Conservation (phyloP, 2,113 vertebrate genomes). For the Leucopsar rothschildi region DNA sequence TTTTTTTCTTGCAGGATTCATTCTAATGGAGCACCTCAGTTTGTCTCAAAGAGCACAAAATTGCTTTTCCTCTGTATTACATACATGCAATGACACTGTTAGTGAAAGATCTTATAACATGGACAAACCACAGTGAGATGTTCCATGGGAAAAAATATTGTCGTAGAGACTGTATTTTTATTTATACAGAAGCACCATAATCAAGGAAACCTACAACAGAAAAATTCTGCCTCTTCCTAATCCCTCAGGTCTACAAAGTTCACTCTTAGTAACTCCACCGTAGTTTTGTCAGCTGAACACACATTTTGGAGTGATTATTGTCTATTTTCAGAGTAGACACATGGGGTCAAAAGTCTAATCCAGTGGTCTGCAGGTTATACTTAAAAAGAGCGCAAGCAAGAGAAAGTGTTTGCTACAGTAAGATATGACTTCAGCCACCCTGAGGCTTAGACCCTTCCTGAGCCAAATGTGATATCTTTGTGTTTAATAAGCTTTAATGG, state of each 20-base stretch:
- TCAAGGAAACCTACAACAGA: not conserved
- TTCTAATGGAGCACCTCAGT: not conserved
- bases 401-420: not conserved
- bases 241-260: not conserved
- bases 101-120: not conserved
- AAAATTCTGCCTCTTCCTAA: not conserved
- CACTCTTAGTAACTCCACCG: not conserved
- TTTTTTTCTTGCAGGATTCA: fast-evolving
- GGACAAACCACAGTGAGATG: not conserved
- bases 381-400: not conserved
- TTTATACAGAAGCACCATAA: not conserved
- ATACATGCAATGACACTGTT: not conserved
- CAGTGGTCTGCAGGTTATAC: not conserved
- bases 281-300: not conserved
- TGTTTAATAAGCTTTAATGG: not conserved
- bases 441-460: not conserved
- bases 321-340: not conserved
- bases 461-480: not conserved
- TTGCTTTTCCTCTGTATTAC: not conserved
- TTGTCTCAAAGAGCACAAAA: not conserved
- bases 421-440: not conserved
- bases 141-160: not conserved
- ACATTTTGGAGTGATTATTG: not conserved
- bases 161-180: not conserved
- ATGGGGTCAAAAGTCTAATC: not conserved